These are phyloP conservation scores for Accipiter cooperii DNA, from an alignment of 2,113 vertebrate species.

Conservation along the genomic window DNA sequence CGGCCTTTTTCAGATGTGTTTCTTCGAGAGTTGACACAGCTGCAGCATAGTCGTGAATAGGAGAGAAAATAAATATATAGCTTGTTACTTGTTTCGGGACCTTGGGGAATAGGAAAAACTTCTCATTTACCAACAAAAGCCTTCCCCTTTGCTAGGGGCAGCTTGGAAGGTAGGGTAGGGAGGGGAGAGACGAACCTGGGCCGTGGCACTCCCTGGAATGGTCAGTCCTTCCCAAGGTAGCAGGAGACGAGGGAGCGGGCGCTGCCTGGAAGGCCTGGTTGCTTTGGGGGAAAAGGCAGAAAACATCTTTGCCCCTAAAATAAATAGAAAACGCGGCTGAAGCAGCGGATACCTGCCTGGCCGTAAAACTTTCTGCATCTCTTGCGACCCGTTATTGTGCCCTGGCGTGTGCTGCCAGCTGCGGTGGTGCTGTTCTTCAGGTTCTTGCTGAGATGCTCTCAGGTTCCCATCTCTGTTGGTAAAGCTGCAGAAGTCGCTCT, in stretches of 20 bases:
- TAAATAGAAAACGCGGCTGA: not conserved
- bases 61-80: not conserved
- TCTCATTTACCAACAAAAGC: not conserved
- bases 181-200: not conserved
- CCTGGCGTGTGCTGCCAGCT: not conserved
- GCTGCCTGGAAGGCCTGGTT: not conserved
- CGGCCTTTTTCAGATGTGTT: not conserved
- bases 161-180: not conserved
- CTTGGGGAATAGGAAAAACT: not conserved
- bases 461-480: not conserved
- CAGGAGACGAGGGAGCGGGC: not conserved
- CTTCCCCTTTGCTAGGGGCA: not conserved
- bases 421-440: not conserved
- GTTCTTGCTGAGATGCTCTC: not conserved
- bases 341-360: not conserved
- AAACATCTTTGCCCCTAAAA: not conserved
- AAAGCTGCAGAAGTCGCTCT: not conserved
- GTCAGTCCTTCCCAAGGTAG: not conserved
- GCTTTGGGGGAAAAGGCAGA: not conserved
- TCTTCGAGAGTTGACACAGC: slow-evolving; percentile 4
- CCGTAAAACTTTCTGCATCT: not conserved
- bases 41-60: not conserved
- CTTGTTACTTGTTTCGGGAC: not conserved
- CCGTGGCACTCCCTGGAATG: not conserved
- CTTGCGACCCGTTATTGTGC: not conserved